Percentiles rank a stretch among this genome's conserved stretches.
Evolutionary conservation across 2,888 invertebrate genomes (phyloP).

Genomic region (Nasonia oneida): DNA sequence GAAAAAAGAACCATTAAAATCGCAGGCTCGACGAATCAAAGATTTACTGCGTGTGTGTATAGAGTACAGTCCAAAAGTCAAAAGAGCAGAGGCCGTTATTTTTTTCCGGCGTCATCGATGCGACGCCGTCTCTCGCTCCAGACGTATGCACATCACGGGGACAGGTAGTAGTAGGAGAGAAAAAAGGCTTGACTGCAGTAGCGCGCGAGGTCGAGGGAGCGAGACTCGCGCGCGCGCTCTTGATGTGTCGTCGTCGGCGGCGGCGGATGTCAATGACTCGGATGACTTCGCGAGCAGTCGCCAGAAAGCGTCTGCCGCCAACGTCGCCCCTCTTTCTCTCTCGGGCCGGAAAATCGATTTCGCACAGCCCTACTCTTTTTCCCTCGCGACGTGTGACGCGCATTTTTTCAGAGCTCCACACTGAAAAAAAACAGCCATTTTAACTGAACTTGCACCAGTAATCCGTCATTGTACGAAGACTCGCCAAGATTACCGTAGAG

Average conservation of each 20-base stretch:
- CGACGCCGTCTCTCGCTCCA: constrained; percentile 38
- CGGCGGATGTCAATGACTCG: constrained; percentile 77
- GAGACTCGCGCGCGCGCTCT: constrained; percentile 30
- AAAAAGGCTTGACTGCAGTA: constrained; percentile 47
- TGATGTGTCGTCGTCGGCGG: constrained; percentile 63
- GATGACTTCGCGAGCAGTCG: constrained; percentile 74
- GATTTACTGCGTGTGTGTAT: not conserved
- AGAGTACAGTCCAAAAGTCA: not conserved
- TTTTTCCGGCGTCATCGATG: constrained; percentile 70
- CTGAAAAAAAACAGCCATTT: too few relatives aligned
- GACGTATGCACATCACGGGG: not conserved
- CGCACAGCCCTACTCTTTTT: constrained; percentile 65
- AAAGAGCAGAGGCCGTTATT: constrained; percentile 38
- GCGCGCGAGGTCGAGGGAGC: not conserved
- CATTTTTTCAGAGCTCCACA: not conserved
- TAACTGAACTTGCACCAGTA: too few relatives aligned
- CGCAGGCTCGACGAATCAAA: not conserved
- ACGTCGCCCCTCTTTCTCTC: constrained; percentile 8
- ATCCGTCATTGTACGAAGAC: too few relatives aligned
- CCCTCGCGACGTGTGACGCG: not conserved
- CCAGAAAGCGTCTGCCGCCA: constrained; percentile 67
- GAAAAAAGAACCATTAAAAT: constrained; percentile 2
- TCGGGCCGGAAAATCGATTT: constrained; percentile 71
- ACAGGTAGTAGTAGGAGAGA: not conserved
- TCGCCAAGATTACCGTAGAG: too few relatives aligned